Evolutionary conservation across 2,113 vertebrate genomes (phyloP).

Genomic region (Narcine bancroftii): DNA sequence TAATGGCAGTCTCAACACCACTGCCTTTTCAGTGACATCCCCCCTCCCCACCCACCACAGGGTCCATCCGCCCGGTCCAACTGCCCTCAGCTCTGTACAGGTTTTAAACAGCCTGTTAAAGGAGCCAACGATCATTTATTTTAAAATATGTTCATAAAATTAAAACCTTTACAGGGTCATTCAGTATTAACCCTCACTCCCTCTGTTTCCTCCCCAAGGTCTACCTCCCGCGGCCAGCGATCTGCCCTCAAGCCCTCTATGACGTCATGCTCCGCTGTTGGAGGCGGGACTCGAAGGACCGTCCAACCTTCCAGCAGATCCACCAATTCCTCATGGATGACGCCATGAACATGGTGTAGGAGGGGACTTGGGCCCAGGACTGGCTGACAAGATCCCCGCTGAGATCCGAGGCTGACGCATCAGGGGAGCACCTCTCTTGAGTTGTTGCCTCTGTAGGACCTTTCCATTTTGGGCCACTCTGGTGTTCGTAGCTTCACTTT

Average conservation of each 20-base stretch:
- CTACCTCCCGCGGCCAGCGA: slow-evolving; percentile 66
- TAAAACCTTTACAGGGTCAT: too few relatives aligned
- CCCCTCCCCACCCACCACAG: too few relatives aligned
- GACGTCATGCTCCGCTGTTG: slow-evolving; percentile 85
- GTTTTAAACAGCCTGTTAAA: too few relatives aligned
- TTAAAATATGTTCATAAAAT: too few relatives aligned
- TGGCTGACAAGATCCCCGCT: neutral
- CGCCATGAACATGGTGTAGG: slow-evolving; percentile 75
- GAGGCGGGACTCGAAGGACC: slow-evolving; percentile 79
- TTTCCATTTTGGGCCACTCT: neutral
- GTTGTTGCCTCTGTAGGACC: neutral
- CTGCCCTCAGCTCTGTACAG: too few relatives aligned
- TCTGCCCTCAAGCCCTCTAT: slow-evolving; percentile 78
- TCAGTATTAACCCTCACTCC: slow-evolving; percentile 1
- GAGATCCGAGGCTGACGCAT: neutral
- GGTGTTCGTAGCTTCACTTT: neutral
- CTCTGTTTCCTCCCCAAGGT: slow-evolving; percentile 53
- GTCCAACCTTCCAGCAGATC: slow-evolving; percentile 72
- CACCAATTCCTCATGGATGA: slow-evolving; percentile 76
- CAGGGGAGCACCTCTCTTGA: neutral
- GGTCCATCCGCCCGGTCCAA: too few relatives aligned
- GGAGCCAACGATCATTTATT: too few relatives aligned
- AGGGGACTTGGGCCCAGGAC: neutral
- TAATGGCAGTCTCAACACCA: too few relatives aligned
- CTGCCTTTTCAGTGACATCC: too few relatives aligned